Percentiles rank a stretch among this genome's conserved stretches.
Evolutionary conservation across 2,797 vertebrate genomes (phyloP).

Genomic region (Betta splendens): DNA sequence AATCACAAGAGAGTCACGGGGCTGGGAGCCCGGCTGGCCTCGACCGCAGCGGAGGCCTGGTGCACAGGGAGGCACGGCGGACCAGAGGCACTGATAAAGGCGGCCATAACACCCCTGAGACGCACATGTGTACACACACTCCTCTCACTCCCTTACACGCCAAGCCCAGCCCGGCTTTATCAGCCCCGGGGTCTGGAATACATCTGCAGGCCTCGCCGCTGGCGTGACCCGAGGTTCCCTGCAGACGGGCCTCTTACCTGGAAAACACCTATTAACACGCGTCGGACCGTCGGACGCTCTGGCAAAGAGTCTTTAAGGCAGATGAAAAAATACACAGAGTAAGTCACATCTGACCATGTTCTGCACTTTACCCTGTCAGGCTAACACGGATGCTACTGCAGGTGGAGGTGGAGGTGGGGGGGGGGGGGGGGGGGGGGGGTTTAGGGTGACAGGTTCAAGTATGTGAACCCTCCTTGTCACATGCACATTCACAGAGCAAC

Average conservation of each 20-base stretch:
- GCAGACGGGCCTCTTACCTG: too few species aligned
- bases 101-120: slow-evolving; percentile 63
- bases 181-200: slow-evolving; percentile 60
- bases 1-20: slow-evolving; percentile 73
- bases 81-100: slow-evolving; percentile 70
- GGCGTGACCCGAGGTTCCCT: slow-evolving; percentile 45
- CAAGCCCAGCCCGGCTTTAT: slow-evolving; percentile 52
- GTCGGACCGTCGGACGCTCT: too few species aligned
- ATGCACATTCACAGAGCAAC: neutral
- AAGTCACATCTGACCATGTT: neutral
- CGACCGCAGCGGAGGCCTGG: slow-evolving; percentile 44
- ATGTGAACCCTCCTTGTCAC: neutral
- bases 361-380: neutral
- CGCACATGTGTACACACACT: slow-evolving; percentile 15
- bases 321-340: neutral
- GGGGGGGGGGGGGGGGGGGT: neutral
- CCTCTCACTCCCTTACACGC: slow-evolving; percentile 6
- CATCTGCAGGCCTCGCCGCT: slow-evolving; percentile 46
- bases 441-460: neutral
- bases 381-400: neutral
- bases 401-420: too few species aligned
- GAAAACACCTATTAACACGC: neutral
- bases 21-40: slow-evolving; percentile 59
- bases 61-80: slow-evolving; percentile 53
- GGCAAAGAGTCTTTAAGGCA: too few species aligned